These are phyloP conservation scores for Lithobates sylvaticus DNA, from an alignment of 2,797 vertebrate genomes.

Conservation along the genomic window DNA sequence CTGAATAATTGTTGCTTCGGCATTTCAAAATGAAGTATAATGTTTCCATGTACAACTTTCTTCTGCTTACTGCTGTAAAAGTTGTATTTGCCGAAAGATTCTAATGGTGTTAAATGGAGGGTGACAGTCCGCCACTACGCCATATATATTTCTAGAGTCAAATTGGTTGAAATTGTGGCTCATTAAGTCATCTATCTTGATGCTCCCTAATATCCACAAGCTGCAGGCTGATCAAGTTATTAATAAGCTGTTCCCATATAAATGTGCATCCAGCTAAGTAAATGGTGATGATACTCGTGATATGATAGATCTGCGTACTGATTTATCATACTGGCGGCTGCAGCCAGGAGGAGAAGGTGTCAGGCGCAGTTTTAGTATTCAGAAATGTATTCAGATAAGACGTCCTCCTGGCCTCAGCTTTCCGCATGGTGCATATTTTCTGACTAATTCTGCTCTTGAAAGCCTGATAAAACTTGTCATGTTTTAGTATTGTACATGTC, in stretches of 20 bases:
- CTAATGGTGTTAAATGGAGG: background rate
- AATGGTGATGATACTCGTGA: background rate
- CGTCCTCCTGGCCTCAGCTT: slow-evolving; percentile 1
- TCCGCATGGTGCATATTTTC: background rate
- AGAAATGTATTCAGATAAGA: slow-evolving; percentile 8
- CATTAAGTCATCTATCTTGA: background rate
- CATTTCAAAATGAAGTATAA: background rate
- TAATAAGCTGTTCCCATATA: background rate
- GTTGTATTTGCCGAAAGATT: background rate
- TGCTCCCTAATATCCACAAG: background rate
- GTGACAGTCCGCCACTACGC: too few species aligned
- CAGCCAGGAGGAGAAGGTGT: slow-evolving; percentile 3
- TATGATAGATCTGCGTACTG: background rate
- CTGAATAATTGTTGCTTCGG: background rate
- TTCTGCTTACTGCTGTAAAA: background rate
- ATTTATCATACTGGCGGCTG: slow-evolving; percentile 6
- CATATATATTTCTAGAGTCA: background rate
- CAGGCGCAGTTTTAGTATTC: background rate
- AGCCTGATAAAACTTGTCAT: background rate
- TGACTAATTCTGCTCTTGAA: background rate
- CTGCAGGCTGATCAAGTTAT: background rate
- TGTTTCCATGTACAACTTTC: background rate
- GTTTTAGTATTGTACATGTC: background rate
- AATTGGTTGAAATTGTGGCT: background rate
- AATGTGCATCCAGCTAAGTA: background rate